Conservation (phyloP, 1,140 invertebrate species). For the Danaus melanippus region DNA sequence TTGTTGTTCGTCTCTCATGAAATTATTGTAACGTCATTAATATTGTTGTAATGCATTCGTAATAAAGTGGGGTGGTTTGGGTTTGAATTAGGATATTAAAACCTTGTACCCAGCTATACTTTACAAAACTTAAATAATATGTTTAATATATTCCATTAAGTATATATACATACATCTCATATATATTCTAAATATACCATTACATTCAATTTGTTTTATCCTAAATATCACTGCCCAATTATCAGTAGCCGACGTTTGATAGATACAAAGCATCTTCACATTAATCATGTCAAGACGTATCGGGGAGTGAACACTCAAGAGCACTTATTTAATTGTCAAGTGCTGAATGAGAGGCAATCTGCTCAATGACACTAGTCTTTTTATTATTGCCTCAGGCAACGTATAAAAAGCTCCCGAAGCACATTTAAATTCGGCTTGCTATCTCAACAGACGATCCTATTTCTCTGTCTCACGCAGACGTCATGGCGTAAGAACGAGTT, state of each 20-base stretch:
- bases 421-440: conserved; percentile 51
- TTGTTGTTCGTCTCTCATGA: conserved; percentile 25
- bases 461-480: conserved; percentile 42
- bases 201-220: conserved; percentile 24
- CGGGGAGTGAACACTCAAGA: conserved; percentile 52
- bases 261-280: conserved; percentile 54
- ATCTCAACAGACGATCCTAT: conserved; percentile 41
- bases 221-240: conserved; percentile 47
- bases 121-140: no score
- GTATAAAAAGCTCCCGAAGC: conserved; percentile 62
- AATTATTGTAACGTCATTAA: conserved; percentile 36
- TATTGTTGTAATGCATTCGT: conserved; percentile 7
- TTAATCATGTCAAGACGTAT: conserved; percentile 64
- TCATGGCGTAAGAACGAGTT: conserved; percentile 29
- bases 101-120: no score
- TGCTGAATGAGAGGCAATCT: conserved; percentile 67
- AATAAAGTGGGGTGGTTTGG: neutral
- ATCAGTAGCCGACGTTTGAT: conserved; percentile 63
- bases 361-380: conserved; percentile 66
- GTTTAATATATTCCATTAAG: no score
- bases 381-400: conserved; percentile 56
- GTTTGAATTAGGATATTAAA: neutral
- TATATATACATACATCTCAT: no score
- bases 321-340: conserved; percentile 69
- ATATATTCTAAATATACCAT: neutral